These are phyloP conservation scores for Axea sp. DNA, from an alignment of 2,888 invertebrate species.

Conservation along the genomic window DNA sequence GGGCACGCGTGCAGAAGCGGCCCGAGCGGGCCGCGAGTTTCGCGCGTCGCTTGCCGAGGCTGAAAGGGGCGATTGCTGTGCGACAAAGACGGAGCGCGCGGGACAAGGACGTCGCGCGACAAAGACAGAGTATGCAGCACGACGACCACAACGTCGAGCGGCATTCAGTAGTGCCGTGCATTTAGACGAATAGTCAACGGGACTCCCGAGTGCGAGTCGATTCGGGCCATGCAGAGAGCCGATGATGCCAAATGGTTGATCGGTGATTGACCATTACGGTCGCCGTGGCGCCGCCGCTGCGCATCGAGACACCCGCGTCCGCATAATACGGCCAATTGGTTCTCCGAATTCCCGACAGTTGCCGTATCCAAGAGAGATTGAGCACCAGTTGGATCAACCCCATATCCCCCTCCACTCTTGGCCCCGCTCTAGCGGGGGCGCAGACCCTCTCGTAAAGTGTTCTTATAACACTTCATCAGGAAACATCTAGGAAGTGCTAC, in stretches of 20 bases:
- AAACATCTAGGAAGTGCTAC: no score
- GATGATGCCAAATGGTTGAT: slow-evolving; percentile 88
- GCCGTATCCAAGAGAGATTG: no score
- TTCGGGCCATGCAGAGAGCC: slow-evolving; percentile 7
- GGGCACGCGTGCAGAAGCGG: slow-evolving; percentile 13
- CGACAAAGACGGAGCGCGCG: slow-evolving; percentile 35
- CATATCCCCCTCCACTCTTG: background rate
- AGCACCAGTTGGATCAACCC: no score
- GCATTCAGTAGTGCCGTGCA: slow-evolving; percentile 37
- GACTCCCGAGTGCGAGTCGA: slow-evolving; percentile 12
- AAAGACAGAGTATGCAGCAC: slow-evolving; percentile 36
- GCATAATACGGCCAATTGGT: slow-evolving; percentile 21
- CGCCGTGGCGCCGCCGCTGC: slow-evolving; percentile 77
- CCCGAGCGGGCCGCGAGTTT: slow-evolving; percentile 22
- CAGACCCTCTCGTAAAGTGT: no score
- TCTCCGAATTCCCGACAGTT: no score
- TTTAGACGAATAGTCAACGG: slow-evolving; percentile 33
- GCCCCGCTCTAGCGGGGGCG: slow-evolving; percentile 1
- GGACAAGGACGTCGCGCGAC: slow-evolving; percentile 41
- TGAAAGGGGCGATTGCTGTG: slow-evolving; percentile 29
- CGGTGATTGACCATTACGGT: slow-evolving; percentile 83
- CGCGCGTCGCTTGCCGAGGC: slow-evolving; percentile 28
- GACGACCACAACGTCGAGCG: slow-evolving; percentile 30
- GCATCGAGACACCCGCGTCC: slow-evolving; percentile 61
- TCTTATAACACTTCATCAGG: no score